phyloP scores from a whole-genome alignment of 1,140 invertebrate genomes.

The Octopus sinensis region DNA sequence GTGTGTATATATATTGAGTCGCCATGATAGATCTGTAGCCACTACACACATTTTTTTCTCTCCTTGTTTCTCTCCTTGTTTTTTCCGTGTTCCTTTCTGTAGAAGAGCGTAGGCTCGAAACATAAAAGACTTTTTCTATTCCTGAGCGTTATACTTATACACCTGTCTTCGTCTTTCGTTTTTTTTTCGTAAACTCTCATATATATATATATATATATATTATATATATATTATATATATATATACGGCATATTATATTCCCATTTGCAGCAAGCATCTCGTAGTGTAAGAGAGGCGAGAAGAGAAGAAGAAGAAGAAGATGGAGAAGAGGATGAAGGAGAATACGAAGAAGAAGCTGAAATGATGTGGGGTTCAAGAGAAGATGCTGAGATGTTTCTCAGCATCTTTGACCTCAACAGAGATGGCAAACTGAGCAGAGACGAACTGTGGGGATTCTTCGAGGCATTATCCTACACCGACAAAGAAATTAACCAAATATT shows the following conservation, averaged over 20 bases:
- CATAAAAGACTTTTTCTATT: too few relatives aligned
- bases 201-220: slow-evolving; percentile 5
- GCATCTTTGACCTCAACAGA: neutral
- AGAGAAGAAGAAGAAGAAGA: too few relatives aligned
- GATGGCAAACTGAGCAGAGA: neutral
- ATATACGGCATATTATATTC: neutral
- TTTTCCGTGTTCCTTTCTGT: too few relatives aligned
- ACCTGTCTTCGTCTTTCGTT: too few relatives aligned
- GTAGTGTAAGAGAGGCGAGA: neutral
- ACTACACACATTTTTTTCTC: too few relatives aligned
- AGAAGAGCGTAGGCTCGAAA: too few relatives aligned
- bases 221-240: neutral
- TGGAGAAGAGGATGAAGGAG: neutral
- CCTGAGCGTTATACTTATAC: too few relatives aligned
- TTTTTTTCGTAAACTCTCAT: neutral
- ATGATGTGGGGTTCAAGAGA: neutral
- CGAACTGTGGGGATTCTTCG: neutral
- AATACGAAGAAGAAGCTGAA: neutral
- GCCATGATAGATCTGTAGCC: too few relatives aligned
- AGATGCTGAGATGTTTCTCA: neutral
- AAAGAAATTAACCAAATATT: neutral
- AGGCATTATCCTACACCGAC: neutral
- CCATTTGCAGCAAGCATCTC: neutral
- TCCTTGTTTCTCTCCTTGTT: too few relatives aligned
- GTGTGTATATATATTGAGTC: too few relatives aligned